Percentiles rank a stretch among this genome's conserved stretches.
Evolutionary conservation across 2,888 invertebrate genomes (phyloP).

Genomic region (Agriopis marginaria): DNA sequence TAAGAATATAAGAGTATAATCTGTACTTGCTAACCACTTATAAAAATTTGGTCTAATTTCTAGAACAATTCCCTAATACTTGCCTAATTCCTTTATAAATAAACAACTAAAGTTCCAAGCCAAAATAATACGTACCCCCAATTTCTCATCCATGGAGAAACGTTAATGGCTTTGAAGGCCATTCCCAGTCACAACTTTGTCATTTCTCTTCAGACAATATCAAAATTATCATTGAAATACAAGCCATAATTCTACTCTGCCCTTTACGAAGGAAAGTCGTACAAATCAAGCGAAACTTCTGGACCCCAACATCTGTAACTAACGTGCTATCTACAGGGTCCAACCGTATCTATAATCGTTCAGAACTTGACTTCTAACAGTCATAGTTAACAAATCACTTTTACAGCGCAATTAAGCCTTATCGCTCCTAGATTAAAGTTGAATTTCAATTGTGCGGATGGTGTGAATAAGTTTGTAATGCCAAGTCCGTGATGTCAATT

Average conservation of each 20-base stretch:
- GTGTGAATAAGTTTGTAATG: constrained; percentile 26
- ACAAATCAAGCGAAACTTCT: constrained; percentile 60
- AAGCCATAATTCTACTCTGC: constrained; percentile 41
- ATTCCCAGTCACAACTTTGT: constrained; percentile 22
- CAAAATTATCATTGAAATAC: constrained; percentile 48
- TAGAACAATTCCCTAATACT: constrained; percentile 9
- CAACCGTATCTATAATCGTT: constrained; percentile 66
- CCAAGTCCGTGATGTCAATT: constrained; percentile 63
- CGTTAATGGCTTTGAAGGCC: constrained; percentile 16
- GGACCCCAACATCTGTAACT: constrained; percentile 58
- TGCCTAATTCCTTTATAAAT: constrained; percentile 11
- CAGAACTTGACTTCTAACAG: constrained; percentile 61
- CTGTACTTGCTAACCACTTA: not conserved
- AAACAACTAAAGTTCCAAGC: constrained; percentile 16
- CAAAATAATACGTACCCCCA: constrained; percentile 12
- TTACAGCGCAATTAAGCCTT: constrained; percentile 57
- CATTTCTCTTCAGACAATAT: constrained; percentile 45
- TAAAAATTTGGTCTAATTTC: not conserved
- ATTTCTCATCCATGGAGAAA: constrained; percentile 16
- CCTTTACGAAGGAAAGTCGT: constrained; percentile 45
- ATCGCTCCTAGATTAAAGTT: constrained; percentile 55
- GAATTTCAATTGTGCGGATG: constrained; percentile 56
- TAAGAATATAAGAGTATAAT: not conserved
- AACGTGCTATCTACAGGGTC: constrained; percentile 52
- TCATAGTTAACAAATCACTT: constrained; percentile 58